Evolutionary conservation across 2,888 invertebrate genomes (phyloP).

Genomic region (Bugulina stolonifera): DNA sequence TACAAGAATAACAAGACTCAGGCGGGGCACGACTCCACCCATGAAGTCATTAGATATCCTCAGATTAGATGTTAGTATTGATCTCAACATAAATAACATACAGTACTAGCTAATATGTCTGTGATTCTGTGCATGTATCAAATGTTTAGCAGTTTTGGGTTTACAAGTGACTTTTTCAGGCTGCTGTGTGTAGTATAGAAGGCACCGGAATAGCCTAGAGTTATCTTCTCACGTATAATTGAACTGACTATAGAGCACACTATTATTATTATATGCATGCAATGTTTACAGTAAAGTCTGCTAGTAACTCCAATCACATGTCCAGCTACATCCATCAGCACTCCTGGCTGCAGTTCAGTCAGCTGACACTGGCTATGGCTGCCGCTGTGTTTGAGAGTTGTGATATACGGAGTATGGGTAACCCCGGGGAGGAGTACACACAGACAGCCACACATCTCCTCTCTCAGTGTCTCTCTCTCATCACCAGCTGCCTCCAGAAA

Average conservation of each 20-base stretch:
- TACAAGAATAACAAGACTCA: slow-evolving; percentile 10
- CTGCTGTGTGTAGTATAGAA: too few species aligned
- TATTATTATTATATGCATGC: too few species aligned
- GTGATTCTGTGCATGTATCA: too few species aligned
- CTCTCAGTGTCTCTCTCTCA: slow-evolving; percentile 41
- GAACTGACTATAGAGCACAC: too few species aligned
- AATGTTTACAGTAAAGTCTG: slow-evolving; percentile 15
- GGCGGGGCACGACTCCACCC: slow-evolving; percentile 38
- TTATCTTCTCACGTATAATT: too few species aligned
- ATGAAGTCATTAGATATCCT: slow-evolving; percentile 42
- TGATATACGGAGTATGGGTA: slow-evolving; percentile 27
- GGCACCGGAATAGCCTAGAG: too few species aligned
- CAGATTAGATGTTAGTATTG: slow-evolving; percentile 48
- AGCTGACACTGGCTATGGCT: slow-evolving; percentile 44
- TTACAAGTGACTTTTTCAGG: too few species aligned
- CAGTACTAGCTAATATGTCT: too few species aligned
- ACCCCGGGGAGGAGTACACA: slow-evolving; percentile 40
- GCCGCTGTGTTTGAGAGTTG: slow-evolving; percentile 35
- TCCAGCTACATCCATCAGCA: slow-evolving; percentile 51
- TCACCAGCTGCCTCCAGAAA: slow-evolving; percentile 37
- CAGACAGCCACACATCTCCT: slow-evolving; percentile 42
- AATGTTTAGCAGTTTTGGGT: too few species aligned
- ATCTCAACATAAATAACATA: too few species aligned
- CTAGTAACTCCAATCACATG: slow-evolving; percentile 30
- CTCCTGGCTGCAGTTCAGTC: slow-evolving; percentile 47